Percentiles rank a stretch among this genome's conserved stretches.
phyloP scores from a whole-genome alignment of 2,797 vertebrate species.

The Gadopsis bispinosus region DNA sequence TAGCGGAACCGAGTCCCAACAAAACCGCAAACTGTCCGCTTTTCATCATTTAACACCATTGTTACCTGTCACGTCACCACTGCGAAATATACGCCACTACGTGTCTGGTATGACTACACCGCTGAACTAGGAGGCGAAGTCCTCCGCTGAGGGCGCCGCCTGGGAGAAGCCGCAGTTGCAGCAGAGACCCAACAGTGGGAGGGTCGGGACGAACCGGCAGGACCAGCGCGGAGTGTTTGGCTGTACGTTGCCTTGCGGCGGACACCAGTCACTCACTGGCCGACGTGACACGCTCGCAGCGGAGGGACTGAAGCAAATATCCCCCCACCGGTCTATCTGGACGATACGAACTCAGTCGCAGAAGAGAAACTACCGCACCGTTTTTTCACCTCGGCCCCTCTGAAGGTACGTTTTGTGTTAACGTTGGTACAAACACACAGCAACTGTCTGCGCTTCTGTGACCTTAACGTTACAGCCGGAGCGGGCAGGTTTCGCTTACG shows the following conservation, averaged over 20 bases:
- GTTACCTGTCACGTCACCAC: background rate
- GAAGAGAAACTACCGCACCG: background rate
- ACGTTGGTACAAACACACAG: too few species aligned
- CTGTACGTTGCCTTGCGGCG: slow-evolving; percentile 23
- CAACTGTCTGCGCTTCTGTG: background rate
- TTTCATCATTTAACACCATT: background rate
- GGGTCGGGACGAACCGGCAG: slow-evolving; percentile 56
- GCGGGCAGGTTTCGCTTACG: background rate
- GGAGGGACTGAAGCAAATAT: slow-evolving; percentile 9
- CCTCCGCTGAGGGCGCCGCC: background rate
- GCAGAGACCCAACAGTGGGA: slow-evolving; percentile 63
- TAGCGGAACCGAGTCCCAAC: slow-evolving; percentile 7
- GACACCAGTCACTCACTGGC: slow-evolving; percentile 27
- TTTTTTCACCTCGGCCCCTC: slow-evolving; percentile 39
- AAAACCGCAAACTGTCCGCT: background rate
- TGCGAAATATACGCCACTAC: background rate
- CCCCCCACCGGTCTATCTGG: background rate
- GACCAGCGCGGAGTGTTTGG: slow-evolving; percentile 1
- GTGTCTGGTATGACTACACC: background rate
- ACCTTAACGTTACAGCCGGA: background rate
- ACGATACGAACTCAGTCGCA: background rate
- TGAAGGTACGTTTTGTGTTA: slow-evolving; percentile 56
- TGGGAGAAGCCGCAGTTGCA: background rate
- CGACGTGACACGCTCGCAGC: slow-evolving; percentile 19
- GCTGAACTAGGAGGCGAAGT: background rate